These are phyloP conservation scores for Brachyrhaphis roseni DNA, from an alignment of 2,797 vertebrate genomes.

Conservation along the genomic window DNA sequence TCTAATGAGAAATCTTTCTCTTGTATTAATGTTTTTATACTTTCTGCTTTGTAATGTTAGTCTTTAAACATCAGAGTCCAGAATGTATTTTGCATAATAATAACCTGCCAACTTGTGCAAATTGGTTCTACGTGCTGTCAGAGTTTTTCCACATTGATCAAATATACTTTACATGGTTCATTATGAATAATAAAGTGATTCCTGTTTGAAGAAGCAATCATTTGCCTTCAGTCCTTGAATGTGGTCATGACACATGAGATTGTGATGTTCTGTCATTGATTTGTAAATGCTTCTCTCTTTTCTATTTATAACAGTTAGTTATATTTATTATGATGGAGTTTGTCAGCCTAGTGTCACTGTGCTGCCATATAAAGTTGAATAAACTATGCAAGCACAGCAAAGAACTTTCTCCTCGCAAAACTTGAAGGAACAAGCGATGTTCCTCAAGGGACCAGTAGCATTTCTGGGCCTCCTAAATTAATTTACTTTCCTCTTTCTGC, in stretches of 20 bases:
- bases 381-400: slow-evolving; percentile 39
- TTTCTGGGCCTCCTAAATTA: slow-evolving; percentile 50
- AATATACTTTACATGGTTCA: slow-evolving; percentile 8
- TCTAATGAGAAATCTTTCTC: slow-evolving; percentile 17
- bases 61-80: slow-evolving; percentile 10
- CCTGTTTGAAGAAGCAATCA: slow-evolving; percentile 27
- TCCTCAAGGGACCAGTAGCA: slow-evolving; percentile 56
- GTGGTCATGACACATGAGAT: slow-evolving; percentile 10
- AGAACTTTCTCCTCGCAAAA: slow-evolving; percentile 38
- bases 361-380: slow-evolving; percentile 49
- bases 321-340: not conserved
- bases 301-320: not conserved
- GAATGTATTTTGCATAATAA: slow-evolving; percentile 13
- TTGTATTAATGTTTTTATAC: slow-evolving; percentile 11
- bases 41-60: slow-evolving; percentile 13
- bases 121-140: slow-evolving; percentile 7
- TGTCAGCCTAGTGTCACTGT: slow-evolving; percentile 4
- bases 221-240: not conserved
- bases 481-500: slow-evolving; percentile 51
- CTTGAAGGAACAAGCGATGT: slow-evolving; percentile 53
- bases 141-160: slow-evolving; percentile 1
- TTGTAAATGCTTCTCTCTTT: slow-evolving; percentile 1
- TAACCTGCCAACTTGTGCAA: not conserved
- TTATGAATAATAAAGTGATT: slow-evolving; percentile 36
- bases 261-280: slow-evolving; percentile 25